Conservation (phyloP, 2,888 invertebrate species). For the Ellobium chinense region DNA sequence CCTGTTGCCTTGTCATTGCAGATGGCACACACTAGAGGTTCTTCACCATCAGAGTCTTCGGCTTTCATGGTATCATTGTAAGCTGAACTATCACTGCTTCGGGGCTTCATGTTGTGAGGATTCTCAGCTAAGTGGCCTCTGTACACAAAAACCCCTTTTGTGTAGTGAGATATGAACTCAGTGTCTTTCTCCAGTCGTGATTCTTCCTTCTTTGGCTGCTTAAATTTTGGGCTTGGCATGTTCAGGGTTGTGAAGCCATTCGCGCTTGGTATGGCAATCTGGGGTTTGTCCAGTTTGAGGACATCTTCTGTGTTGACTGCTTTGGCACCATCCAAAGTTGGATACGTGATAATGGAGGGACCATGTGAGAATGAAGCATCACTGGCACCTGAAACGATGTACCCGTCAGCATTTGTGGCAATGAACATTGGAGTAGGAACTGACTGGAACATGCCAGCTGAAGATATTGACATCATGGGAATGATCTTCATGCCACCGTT, state of each 20-base stretch:
- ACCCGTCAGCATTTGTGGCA: conserved; percentile 43
- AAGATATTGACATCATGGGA: conserved; percentile 58
- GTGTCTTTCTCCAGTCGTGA: conserved; percentile 52
- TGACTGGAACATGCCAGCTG: conserved; percentile 47
- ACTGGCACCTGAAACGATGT: conserved; percentile 16
- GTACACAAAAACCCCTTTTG: conserved; percentile 66
- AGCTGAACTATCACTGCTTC: not conserved
- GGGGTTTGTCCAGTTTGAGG: conserved; percentile 22
- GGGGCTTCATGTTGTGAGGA: conserved; percentile 47
- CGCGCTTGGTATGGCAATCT: not conserved
- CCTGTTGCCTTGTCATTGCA: conserved; percentile 99
- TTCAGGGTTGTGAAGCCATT: conserved; percentile 9
- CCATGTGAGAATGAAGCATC: conserved; percentile 32
- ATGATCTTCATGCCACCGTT: conserved; percentile 56
- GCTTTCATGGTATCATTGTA: conserved; percentile 36
- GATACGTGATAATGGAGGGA: conserved; percentile 47
- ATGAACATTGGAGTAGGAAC: conserved; percentile 51
- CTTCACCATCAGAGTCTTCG: conserved; percentile 85
- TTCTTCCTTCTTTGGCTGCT: conserved; percentile 47
- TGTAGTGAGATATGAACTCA: conserved; percentile 69
- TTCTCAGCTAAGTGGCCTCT: conserved; percentile 60
- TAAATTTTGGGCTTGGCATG: conserved; percentile 41
- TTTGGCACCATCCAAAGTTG: conserved; percentile 44
- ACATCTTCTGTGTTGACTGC: conserved; percentile 37
- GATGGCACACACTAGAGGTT: conserved; percentile 82